These are phyloP conservation scores for Dryobotodes eremita DNA, from an alignment of 2,888 invertebrate species.

Conservation along the genomic window DNA sequence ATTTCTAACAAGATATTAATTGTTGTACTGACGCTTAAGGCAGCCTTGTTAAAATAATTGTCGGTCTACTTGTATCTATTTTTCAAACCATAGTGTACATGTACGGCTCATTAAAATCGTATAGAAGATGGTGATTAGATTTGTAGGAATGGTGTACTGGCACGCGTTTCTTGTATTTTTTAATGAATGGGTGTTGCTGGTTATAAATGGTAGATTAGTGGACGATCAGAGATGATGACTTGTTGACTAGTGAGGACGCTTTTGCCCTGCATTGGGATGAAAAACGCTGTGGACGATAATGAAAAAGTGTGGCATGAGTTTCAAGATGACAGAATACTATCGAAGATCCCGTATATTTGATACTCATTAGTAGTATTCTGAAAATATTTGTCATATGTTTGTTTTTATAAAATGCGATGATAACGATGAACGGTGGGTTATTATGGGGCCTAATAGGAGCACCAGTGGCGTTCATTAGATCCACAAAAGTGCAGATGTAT, in stretches of 20 bases:
- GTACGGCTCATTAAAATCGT: conserved; percentile 69
- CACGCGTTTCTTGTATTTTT: conserved; percentile 41
- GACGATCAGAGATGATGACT: conserved; percentile 1
- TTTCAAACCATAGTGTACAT: conserved; percentile 75
- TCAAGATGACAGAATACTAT: neutral
- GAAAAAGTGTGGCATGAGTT: neutral
- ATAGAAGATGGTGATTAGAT: conserved; percentile 56
- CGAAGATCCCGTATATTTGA: neutral
- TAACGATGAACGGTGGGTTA: neutral
- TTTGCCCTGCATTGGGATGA: neutral
- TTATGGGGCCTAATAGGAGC: neutral
- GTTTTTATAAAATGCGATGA: neutral
- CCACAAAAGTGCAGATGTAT: neutral
- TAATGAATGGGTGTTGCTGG: conserved; percentile 48
- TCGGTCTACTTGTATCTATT: conserved; percentile 69
- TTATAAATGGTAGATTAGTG: conserved; percentile 38
- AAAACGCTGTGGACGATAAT: neutral
- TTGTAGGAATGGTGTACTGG: conserved; percentile 36
- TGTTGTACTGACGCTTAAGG: conserved; percentile 63
- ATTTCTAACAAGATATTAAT: conserved; percentile 71
- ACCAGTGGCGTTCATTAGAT: neutral
- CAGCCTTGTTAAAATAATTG: conserved; percentile 73
- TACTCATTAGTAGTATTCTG: neutral
- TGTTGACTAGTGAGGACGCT: neutral
- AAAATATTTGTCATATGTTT: neutral